phyloP scores from a whole-genome alignment of 2,888 invertebrate species.

The Leptarthrus brevirostris region DNA sequence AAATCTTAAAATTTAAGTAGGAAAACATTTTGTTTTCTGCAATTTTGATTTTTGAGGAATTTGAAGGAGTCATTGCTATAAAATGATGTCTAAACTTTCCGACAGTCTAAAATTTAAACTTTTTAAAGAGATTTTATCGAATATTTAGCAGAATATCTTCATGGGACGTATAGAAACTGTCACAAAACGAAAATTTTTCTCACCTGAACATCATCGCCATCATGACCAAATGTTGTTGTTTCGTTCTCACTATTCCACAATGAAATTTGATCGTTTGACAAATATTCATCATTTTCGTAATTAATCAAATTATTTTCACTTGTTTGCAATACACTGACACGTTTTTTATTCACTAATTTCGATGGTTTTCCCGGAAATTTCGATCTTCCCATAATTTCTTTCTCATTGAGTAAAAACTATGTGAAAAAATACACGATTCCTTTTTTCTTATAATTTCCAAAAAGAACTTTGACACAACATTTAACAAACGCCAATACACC shows the following conservation, averaged over 20 bases:
- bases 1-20: not conserved
- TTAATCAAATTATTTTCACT: constrained; percentile 60
- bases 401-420: constrained; percentile 18
- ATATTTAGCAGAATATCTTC: no score
- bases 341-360: constrained; percentile 86
- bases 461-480: constrained; percentile 46
- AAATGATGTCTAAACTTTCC: not conserved
- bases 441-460: constrained; percentile 35
- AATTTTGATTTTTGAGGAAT: no score
- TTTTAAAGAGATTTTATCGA: no score
- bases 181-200: constrained; percentile 11
- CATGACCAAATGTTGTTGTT: constrained; percentile 53
- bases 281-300: constrained; percentile 51
- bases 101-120: not conserved
- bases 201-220: constrained; percentile 50
- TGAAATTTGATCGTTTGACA: constrained; percentile 53
- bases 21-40: not conserved
- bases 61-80: no score
- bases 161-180: not conserved
- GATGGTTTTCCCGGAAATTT: constrained; percentile 87
- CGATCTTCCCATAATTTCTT: constrained; percentile 64
- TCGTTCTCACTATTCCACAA: constrained; percentile 53
- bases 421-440: not conserved
- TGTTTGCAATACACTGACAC: constrained; percentile 77
- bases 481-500: constrained; percentile 37